Conservation (phyloP, 1,140 invertebrate genomes). For the Homalodisca vitripennis region DNA sequence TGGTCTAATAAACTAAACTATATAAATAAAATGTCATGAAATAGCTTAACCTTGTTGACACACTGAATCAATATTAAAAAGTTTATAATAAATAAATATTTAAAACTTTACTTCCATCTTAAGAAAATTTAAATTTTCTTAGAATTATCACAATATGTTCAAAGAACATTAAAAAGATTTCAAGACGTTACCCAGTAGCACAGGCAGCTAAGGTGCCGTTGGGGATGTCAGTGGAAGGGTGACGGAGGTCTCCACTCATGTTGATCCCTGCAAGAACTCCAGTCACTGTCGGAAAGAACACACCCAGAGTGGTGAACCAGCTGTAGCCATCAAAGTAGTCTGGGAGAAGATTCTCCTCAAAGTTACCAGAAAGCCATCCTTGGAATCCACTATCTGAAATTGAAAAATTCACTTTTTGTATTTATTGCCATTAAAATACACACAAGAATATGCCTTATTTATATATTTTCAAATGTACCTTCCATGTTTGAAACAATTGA, state of each 20-base stretch:
- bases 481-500: neutral
- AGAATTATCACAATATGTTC: too few relatives aligned
- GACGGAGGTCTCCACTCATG: conserved; percentile 94
- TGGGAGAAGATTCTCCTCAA: conserved; percentile 80
- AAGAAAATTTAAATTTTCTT: too few relatives aligned
- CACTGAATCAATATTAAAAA: too few relatives aligned
- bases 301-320: conserved; percentile 91
- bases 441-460: too few relatives aligned
- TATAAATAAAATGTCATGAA: too few relatives aligned
- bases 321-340: conserved; percentile 74
- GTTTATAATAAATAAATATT: too few relatives aligned
- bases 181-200: conserved; percentile 66
- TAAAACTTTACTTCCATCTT: too few relatives aligned
- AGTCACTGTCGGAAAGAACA: conserved; percentile 93
- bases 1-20: too few relatives aligned
- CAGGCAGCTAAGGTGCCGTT: conserved; percentile 91
- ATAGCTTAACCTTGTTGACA: too few relatives aligned
- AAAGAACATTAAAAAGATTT: neutral
- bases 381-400: conserved; percentile 77
- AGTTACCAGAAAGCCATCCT: conserved; percentile 77
- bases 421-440: neutral
- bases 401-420: conserved; percentile 32
- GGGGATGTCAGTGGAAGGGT: conserved; percentile 90
- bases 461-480: too few relatives aligned
- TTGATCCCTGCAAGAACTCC: conserved; percentile 95